These are phyloP conservation scores for Pyrrhosoma nymphula DNA, from an alignment of 2,888 invertebrate species.

Conservation along the genomic window DNA sequence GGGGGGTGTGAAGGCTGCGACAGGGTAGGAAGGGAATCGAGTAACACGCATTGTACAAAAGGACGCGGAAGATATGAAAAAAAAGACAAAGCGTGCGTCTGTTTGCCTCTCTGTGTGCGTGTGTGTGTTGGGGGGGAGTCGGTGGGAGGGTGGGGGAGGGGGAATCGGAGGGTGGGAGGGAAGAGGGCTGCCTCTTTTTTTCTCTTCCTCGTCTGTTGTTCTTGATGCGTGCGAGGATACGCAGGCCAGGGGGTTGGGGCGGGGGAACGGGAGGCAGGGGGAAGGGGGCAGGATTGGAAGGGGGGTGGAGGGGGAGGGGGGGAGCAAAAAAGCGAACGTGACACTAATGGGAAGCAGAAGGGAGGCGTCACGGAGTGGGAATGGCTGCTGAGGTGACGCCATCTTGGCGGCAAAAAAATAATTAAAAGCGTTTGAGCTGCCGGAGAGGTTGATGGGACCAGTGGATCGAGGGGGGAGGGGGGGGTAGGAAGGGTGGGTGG, in stretches of 20 bases:
- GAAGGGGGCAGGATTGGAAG: not conserved
- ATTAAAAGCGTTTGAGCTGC: not conserved
- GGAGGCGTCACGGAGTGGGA: constrained; percentile 9
- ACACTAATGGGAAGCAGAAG: constrained; percentile 45
- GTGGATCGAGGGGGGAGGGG: too few relatives aligned
- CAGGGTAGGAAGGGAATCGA: not conserved
- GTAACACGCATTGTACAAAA: not conserved
- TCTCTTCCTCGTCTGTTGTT: not conserved
- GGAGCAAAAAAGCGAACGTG: not conserved
- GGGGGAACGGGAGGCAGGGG: not conserved
- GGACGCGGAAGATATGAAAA: not conserved
- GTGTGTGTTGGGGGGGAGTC: too few relatives aligned
- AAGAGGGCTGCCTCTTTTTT: not conserved
- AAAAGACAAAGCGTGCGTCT: not conserved
- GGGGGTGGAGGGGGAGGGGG: not conserved
- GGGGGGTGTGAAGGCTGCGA: not conserved
- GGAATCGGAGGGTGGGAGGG: not conserved
- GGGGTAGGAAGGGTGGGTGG: not conserved
- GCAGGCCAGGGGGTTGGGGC: not conserved
- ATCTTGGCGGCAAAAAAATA: not conserved
- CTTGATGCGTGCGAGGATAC: too few relatives aligned
- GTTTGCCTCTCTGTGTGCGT: not conserved
- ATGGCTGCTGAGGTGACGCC: not conserved
- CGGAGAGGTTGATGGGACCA: too few relatives aligned
- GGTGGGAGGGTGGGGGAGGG: not conserved